Conservation (phyloP, 2,113 vertebrate genomes). For the Australoheros scitulus region DNA sequence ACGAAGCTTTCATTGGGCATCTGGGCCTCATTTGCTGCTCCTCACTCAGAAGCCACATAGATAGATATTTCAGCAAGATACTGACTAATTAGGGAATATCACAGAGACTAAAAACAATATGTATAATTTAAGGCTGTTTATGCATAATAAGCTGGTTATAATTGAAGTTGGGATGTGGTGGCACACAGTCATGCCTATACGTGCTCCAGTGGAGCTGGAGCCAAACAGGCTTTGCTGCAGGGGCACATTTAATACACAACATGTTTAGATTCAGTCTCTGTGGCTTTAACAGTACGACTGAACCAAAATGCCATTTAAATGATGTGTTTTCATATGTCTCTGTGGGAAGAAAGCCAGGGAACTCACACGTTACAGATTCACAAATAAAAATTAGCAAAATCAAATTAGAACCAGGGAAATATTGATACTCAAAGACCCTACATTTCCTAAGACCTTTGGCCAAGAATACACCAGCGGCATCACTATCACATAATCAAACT, state of each 20-base stretch:
- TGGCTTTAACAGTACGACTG: background rate
- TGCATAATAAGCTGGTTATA: slow-evolving; percentile 54
- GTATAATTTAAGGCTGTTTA: slow-evolving; percentile 66
- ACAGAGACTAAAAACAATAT: slow-evolving; percentile 66
- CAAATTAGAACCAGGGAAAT: background rate
- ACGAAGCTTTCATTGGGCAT: slow-evolving; percentile 74
- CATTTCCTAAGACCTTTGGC: background rate
- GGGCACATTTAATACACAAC: background rate
- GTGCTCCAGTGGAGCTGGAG: slow-evolving; percentile 22
- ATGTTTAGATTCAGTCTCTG: background rate
- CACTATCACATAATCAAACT: background rate
- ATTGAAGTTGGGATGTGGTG: slow-evolving; percentile 37
- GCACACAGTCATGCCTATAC: slow-evolving; percentile 8
- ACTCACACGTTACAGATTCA: background rate
- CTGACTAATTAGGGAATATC: slow-evolving; percentile 65
- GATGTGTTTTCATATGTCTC: background rate
- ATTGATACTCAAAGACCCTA: background rate
- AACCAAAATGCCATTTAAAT: background rate
- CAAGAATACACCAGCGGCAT: too few relatives aligned
- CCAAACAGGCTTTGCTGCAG: slow-evolving; percentile 7
- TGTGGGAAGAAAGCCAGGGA: background rate
- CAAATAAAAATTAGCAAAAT: background rate
- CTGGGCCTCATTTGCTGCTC: slow-evolving; percentile 70
- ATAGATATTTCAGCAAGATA: slow-evolving; percentile 62
- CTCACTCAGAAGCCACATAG: slow-evolving; percentile 53